Conservation (phyloP, 37 sponge, comb jelly and placozoan species). For the Chondrosia reniformis region DNA sequence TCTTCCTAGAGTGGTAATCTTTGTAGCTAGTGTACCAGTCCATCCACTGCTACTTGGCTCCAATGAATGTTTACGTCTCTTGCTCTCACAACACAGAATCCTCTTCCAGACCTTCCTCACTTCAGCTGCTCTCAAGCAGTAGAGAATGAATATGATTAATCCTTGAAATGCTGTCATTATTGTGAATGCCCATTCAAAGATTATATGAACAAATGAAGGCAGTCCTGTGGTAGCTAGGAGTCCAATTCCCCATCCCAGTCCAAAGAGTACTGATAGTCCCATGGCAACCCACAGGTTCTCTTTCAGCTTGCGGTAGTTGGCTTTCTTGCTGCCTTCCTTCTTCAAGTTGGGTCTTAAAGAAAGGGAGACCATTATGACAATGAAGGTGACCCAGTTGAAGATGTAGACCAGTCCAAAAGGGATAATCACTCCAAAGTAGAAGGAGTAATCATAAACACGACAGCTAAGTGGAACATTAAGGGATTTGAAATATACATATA, state of each 20-base stretch:
- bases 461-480: too few species aligned
- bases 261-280: slow-evolving; percentile 34
- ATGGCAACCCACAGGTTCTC: slow-evolving; percentile 3
- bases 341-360: background rate
- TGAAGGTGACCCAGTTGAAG: slow-evolving; percentile 8
- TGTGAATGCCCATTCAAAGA: slow-evolving; percentile 21
- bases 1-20: too few species aligned
- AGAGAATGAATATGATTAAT: slow-evolving; percentile 28
- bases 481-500: too few species aligned
- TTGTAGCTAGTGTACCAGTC: too few species aligned
- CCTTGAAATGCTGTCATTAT: slow-evolving; percentile 26
- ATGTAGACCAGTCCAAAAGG: slow-evolving; percentile 15
- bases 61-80: too few species aligned
- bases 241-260: slow-evolving; percentile 38
- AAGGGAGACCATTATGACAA: background rate
- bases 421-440: background rate
- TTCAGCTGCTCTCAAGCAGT: slow-evolving; percentile 21
- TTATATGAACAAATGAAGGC: background rate
- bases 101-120: slow-evolving; percentile 22
- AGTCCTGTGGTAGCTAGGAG: slow-evolving; percentile 15
- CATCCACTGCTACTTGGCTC: too few species aligned
- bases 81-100: too few species aligned
- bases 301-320: background rate
- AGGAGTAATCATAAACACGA: background rate
- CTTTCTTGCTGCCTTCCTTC: background rate